phyloP scores from a whole-genome alignment of 2,797 vertebrate species.

The Rhinichthys osculus region DNA sequence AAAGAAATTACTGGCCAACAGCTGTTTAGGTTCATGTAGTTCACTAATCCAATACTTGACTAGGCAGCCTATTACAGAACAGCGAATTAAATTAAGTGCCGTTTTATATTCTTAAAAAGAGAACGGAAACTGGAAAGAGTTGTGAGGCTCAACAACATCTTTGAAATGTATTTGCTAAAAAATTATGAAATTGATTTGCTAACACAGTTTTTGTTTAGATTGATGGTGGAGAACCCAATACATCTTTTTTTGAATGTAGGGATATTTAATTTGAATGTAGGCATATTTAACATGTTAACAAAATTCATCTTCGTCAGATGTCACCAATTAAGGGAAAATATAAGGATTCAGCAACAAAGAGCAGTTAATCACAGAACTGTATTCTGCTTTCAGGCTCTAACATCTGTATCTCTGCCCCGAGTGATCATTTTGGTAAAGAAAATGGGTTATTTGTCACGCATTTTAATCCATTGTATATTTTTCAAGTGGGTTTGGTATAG shows the following conservation, averaged over 20 bases:
- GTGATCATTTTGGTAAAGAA: neutral
- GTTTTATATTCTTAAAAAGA: slow-evolving; percentile 36
- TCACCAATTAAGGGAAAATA: neutral
- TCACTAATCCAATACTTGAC: slow-evolving; percentile 52
- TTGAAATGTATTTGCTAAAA: neutral
- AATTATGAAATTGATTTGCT: neutral
- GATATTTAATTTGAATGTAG: neutral
- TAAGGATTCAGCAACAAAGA: neutral
- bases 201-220: neutral
- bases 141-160: neutral
- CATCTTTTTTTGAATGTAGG: neutral
- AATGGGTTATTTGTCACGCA: neutral
- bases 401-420: neutral
- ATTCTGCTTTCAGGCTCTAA: neutral
- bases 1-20: slow-evolving; percentile 55
- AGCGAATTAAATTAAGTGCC: slow-evolving; percentile 43
- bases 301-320: neutral
- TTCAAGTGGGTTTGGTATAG: neutral
- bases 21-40: slow-evolving; percentile 53
- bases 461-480: neutral
- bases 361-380: neutral
- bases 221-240: neutral
- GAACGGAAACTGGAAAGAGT: neutral
- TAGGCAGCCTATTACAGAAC: slow-evolving; percentile 41
- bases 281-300: neutral